Conservation (phyloP, 2,797 vertebrate genomes). For the Macropus fuliginosus region DNA sequence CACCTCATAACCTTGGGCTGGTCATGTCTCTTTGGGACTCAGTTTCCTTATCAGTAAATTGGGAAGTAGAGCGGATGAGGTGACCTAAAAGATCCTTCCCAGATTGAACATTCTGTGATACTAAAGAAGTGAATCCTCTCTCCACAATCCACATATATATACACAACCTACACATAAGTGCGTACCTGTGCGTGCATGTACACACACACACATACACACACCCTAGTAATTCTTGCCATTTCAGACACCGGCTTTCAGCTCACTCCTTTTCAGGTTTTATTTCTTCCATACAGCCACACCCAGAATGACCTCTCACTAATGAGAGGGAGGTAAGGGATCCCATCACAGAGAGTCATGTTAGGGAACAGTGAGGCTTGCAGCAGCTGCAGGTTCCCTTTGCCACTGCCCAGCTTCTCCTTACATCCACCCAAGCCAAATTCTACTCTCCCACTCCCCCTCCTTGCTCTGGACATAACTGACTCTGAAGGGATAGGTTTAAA, state of each 20-base stretch:
- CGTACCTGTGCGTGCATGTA: too few relatives aligned
- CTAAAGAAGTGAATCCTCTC: constrained; percentile 51
- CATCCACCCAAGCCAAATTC: neutral
- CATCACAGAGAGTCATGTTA: neutral
- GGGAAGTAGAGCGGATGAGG: constrained; percentile 35
- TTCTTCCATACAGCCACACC: neutral
- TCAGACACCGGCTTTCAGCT: neutral
- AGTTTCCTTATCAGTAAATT: constrained; percentile 60
- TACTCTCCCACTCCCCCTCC: neutral
- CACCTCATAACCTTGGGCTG: neutral
- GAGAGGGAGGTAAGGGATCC: neutral
- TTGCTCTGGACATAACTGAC: neutral
- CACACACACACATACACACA: too few relatives aligned
- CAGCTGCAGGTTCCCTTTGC: neutral
- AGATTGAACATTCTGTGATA: constrained; percentile 49
- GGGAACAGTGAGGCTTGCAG: neutral
- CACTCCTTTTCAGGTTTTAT: fast-evolving
- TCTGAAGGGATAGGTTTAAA: neutral
- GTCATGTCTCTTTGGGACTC: neutral
- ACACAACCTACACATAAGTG: neutral
- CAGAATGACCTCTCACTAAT: neutral
- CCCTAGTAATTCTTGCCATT: neutral
- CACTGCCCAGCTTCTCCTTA: neutral
- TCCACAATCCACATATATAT: neutral
- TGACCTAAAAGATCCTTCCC: constrained; percentile 55